Percentiles rank a stretch among this genome's conserved stretches.
phyloP scores from a whole-genome alignment of 2,888 invertebrate species.

The Acronicta alni region DNA sequence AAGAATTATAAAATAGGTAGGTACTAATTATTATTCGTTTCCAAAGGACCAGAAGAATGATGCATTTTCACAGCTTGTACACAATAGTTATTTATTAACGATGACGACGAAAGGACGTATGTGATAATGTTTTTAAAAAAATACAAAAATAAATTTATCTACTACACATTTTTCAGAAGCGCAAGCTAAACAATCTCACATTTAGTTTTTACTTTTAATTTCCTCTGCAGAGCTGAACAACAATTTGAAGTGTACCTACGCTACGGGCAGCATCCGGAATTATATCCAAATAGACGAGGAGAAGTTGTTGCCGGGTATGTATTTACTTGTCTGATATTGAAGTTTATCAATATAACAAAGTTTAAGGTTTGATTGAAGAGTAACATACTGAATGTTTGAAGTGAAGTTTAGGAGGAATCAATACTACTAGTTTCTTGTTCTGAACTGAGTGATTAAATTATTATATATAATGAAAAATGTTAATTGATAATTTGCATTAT shows the following conservation, averaged over 20 bases:
- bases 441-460: too few species aligned
- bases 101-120: too few species aligned
- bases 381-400: constrained; percentile 13
- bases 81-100: too few species aligned
- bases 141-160: too few species aligned
- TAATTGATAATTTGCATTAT: too few species aligned
- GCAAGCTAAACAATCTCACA: not conserved
- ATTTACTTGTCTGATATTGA: constrained; percentile 1
- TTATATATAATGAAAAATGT: too few species aligned
- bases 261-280: constrained; percentile 97
- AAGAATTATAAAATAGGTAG: too few species aligned
- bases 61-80: too few species aligned
- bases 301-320: constrained; percentile 95
- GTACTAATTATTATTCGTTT: too few species aligned
- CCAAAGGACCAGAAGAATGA: too few species aligned
- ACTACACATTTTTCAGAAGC: not conserved
- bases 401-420: constrained; percentile 1
- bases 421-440: too few species aligned
- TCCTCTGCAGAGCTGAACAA: constrained; percentile 93
- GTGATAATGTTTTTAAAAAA: too few species aligned
- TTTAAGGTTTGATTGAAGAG: constrained; percentile 17
- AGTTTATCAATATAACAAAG: constrained; percentile 15
- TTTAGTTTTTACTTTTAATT: constrained; percentile 26
- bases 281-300: constrained; percentile 96
- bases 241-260: constrained; percentile 96